These are phyloP conservation scores for Meandrusa payeni DNA, from an alignment of 2,888 invertebrate species.

Conservation along the genomic window DNA sequence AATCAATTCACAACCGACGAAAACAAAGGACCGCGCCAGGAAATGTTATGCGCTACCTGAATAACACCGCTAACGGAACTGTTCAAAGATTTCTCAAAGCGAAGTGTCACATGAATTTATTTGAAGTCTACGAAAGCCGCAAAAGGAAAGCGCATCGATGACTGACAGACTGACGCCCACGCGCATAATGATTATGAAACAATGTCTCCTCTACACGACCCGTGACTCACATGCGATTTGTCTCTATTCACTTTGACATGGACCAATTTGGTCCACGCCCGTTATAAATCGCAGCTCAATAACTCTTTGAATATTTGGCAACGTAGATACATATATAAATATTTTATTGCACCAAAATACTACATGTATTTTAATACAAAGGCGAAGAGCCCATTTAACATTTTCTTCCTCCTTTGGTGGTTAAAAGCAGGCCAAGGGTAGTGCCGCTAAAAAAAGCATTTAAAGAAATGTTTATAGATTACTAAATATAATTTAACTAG, in stretches of 20 bases:
- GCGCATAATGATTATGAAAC: conserved; percentile 48
- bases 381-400: too few relatives aligned
- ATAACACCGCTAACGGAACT: conserved; percentile 52
- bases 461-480: too few relatives aligned
- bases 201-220: conserved; percentile 37
- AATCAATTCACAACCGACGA: conserved; percentile 61
- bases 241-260: conserved; percentile 28
- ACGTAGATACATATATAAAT: too few relatives aligned
- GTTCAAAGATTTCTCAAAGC: conserved; percentile 49
- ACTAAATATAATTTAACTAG: too few relatives aligned
- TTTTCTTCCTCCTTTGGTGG: too few relatives aligned
- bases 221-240: conserved; percentile 35
- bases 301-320: conserved; percentile 44
- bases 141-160: conserved; percentile 48
- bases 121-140: conserved; percentile 61
- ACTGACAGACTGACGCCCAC: conserved; percentile 46
- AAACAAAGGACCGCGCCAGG: conserved; percentile 51
- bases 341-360: too few relatives aligned
- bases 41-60: conserved; percentile 38
- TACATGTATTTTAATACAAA: too few relatives aligned
- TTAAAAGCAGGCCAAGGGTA: too few relatives aligned
- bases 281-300: conserved; percentile 40
- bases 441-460: too few relatives aligned
- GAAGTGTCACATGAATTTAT: conserved; percentile 51
- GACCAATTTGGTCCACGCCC: conserved; percentile 31